Evolutionary conservation across 2,797 vertebrate species (phyloP).

Genomic region (Diglossa cyanea): DNA sequence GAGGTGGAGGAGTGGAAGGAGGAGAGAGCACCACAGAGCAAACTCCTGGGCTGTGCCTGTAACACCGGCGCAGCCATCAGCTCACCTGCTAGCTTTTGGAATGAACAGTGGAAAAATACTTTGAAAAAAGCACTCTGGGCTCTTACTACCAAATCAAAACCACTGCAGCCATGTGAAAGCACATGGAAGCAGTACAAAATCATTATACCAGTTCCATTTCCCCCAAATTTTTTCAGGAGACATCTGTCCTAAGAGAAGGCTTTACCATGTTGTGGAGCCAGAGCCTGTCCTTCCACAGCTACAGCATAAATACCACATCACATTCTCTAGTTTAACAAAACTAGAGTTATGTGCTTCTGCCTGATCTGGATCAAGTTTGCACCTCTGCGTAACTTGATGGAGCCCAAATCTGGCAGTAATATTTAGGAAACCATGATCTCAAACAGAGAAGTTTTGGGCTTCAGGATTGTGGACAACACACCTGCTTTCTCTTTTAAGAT

Average conservation of each 20-base stretch:
- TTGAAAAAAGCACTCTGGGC: neutral
- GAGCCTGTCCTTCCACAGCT: neutral
- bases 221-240: neutral
- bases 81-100: accelerated
- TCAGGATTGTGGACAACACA: neutral
- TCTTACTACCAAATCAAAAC: neutral
- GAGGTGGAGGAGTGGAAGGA: accelerated
- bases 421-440: neutral
- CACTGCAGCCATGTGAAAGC: neutral
- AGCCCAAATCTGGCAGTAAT: neutral
- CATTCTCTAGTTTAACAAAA: neutral
- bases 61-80: accelerated
- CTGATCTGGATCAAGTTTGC: neutral
- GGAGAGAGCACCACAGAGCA: neutral
- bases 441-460: neutral
- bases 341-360: neutral
- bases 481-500: neutral
- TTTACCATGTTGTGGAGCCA: accelerated
- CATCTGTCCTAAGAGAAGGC: neutral
- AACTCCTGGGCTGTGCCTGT: accelerated
- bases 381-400: neutral
- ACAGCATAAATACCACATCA: neutral
- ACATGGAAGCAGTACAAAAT: neutral
- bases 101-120: neutral
- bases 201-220: neutral